Conservation (phyloP, 2,888 invertebrate genomes). For the Ochropacha duplaris region DNA sequence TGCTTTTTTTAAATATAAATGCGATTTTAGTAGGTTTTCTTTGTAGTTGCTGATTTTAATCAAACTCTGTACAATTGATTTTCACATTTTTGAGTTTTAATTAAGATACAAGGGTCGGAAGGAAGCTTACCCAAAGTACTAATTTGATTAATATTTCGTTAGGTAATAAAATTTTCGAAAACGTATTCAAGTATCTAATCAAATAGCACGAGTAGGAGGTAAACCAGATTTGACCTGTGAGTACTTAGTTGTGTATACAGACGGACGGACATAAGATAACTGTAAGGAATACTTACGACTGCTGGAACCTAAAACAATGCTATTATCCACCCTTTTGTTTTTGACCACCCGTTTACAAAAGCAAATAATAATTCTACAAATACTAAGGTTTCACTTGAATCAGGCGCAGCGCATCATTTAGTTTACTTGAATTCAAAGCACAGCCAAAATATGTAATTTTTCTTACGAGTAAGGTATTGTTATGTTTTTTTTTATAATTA, state of each 20-base stretch:
- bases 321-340: background rate
- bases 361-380: background rate
- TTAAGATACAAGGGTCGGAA: too few relatives aligned
- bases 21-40: too few relatives aligned
- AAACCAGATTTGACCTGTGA: too few relatives aligned
- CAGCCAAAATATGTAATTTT: constrained; percentile 67
- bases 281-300: background rate
- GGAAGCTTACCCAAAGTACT: too few relatives aligned
- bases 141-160: too few relatives aligned
- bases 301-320: background rate
- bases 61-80: too few relatives aligned
- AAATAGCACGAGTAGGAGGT: too few relatives aligned
- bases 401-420: constrained; percentile 15
- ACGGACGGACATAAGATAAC: background rate
- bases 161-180: too few relatives aligned
- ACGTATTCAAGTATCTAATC: too few relatives aligned
- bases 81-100: too few relatives aligned
- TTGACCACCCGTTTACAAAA: constrained; percentile 1
- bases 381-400: constrained; percentile 1
- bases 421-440: constrained; percentile 65
- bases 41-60: too few relatives aligned
- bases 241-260: background rate
- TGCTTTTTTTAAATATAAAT: too few relatives aligned
- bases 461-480: constrained; percentile 53
- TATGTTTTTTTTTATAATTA: constrained; percentile 42